phyloP scores from a whole-genome alignment of 2,113 vertebrate species.

The Zeus faber region DNA sequence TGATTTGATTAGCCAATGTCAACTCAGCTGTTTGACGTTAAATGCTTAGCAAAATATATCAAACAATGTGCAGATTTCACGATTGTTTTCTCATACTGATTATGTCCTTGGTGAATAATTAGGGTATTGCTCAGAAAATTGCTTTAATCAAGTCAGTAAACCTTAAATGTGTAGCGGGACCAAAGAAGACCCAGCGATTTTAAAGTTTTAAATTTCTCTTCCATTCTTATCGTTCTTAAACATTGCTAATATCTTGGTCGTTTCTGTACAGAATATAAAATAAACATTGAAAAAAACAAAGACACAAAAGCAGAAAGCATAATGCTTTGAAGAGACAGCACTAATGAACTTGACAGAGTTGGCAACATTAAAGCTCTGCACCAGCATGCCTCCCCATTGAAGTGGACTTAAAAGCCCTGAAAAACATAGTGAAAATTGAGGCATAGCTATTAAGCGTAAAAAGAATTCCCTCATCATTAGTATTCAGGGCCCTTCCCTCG shows the following conservation, averaged over 20 bases:
- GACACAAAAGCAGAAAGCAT: not conserved
- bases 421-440: not conserved
- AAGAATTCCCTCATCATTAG: not conserved
- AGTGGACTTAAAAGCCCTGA: not conserved
- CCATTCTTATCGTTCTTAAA: too few relatives aligned
- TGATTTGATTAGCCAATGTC: not conserved
- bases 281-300: not conserved
- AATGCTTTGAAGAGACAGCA: not conserved
- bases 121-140: not conserved
- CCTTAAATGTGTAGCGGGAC: not conserved
- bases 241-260: too few relatives aligned
- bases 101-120: not conserved
- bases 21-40: conserved; percentile 1
- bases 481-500: not conserved
- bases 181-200: not conserved
- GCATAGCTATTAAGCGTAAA: not conserved
- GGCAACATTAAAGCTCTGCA: not conserved
- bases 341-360: not conserved
- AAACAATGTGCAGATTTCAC: not conserved
- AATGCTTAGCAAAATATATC: not conserved
- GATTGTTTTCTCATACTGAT: not conserved
- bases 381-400: not conserved
- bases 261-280: too few relatives aligned
- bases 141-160: not conserved
- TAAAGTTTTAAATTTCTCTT: not conserved